phyloP scores from a whole-genome alignment of 2,113 vertebrate species.

The Malurus cyaneus region DNA sequence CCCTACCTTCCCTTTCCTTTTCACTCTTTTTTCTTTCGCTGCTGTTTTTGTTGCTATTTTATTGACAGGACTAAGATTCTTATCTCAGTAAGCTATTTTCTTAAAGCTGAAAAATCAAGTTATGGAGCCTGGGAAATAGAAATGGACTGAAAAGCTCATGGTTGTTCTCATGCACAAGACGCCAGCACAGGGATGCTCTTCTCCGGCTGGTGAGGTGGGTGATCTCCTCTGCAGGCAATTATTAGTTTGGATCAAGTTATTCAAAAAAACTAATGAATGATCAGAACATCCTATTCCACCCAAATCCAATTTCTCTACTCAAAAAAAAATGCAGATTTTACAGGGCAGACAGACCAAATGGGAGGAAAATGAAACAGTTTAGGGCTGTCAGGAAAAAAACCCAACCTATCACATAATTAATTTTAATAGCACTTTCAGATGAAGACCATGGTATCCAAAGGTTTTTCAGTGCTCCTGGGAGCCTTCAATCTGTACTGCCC shows the following conservation, averaged over 20 bases:
- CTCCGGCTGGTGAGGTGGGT: not conserved
- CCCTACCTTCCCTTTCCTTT: not conserved
- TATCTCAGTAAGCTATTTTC: not conserved
- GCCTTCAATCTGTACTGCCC: not conserved
- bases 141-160: not conserved
- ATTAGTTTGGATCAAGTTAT: not conserved
- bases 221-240: not conserved
- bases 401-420: not conserved
- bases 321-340: not conserved
- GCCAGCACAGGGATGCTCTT: accelerated
- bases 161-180: accelerated
- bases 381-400: not conserved
- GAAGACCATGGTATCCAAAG: not conserved
- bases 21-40: too few relatives aligned
- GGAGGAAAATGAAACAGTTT: not conserved
- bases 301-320: not conserved
- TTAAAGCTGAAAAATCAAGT: constrained; percentile 25
- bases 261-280: not conserved
- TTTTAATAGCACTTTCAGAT: not conserved
- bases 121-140: constrained; percentile 2
- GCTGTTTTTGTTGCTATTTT: not conserved
- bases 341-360: not conserved
- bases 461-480: not conserved
- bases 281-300: not conserved
- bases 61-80: constrained; percentile 46